Evolutionary conservation across 2,888 invertebrate genomes (phyloP).

Genomic region (Leptinotarsa peninsularis): DNA sequence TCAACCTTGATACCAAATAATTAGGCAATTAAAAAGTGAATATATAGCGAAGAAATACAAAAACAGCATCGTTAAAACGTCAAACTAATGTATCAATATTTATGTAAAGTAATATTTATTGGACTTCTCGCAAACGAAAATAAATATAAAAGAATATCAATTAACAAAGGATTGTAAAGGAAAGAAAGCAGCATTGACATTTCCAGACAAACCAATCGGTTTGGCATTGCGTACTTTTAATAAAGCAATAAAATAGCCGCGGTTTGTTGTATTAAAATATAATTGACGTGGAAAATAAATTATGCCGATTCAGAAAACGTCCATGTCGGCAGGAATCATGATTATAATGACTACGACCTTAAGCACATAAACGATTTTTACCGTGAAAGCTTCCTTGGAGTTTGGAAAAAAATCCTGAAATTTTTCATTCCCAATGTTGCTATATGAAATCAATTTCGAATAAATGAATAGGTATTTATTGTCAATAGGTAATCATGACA

Average conservation of each 20-base stretch:
- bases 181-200: constrained; percentile 42
- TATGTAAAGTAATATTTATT: constrained; percentile 40
- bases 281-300: constrained; percentile 45
- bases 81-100: constrained; percentile 40
- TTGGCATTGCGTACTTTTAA: constrained; percentile 42
- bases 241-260: constrained; percentile 44
- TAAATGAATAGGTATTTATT: too few species aligned
- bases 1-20: constrained; percentile 35
- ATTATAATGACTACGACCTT: constrained; percentile 10
- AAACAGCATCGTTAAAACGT: constrained; percentile 40
- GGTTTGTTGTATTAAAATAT: constrained; percentile 42
- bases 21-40: constrained; percentile 40
- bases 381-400: not conserved
- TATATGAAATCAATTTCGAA: too few species aligned
- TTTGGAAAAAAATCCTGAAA: too few species aligned
- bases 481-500: too few species aligned
- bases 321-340: not conserved
- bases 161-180: constrained; percentile 24
- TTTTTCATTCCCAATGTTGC: too few species aligned
- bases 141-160: constrained; percentile 16
- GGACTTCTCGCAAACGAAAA: constrained; percentile 20
- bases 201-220: constrained; percentile 37
- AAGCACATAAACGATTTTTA: not conserved
- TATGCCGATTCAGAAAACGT: constrained; percentile 21
- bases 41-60: constrained; percentile 33